A percentile compares a stretch with the other conserved stretches of the same genome.
Evolutionary conservation across 2,888 invertebrate species (phyloP).

Genomic region (Chymomyza amoena): DNA sequence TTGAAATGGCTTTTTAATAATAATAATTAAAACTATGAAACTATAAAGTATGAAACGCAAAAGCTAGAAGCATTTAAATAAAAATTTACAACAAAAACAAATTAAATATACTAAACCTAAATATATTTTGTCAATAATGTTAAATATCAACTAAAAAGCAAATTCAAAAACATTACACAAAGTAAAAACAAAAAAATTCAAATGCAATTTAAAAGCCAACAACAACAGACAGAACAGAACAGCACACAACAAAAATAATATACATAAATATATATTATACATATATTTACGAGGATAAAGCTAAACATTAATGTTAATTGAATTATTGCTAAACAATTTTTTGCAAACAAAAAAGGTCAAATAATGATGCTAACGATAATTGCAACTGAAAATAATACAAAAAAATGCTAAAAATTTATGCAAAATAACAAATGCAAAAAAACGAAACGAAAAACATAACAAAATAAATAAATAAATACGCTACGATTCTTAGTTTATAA

Average conservation of each 20-base stretch:
- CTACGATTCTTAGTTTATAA: constrained; percentile 13
- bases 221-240: constrained; percentile 30
- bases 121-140: constrained; percentile 74
- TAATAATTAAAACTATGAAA: not conserved
- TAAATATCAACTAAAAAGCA: constrained; percentile 52
- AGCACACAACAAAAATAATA: constrained; percentile 23
- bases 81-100: constrained; percentile 16
- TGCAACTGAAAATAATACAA: constrained; percentile 12
- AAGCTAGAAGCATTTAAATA: constrained; percentile 14
- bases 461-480: constrained; percentile 14
- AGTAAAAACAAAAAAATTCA: constrained; percentile 15
- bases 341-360: not conserved
- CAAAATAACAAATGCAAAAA: constrained; percentile 12
- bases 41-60: constrained; percentile 2
- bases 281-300: constrained; percentile 32
- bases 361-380: not conserved
- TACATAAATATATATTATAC: constrained; percentile 13
- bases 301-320: constrained; percentile 53
- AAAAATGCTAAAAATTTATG: constrained; percentile 11
- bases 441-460: constrained; percentile 8
- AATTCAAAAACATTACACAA: constrained; percentile 30
- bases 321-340: not conserved
- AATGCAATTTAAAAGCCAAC: constrained; percentile 6
- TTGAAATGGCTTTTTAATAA: constrained; percentile 31
- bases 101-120: constrained; percentile 43